Evolutionary conservation across 2,888 invertebrate species (phyloP), one percentile per base, ranked within the genome.

Genomic region (Alcis repandata): DNA sequence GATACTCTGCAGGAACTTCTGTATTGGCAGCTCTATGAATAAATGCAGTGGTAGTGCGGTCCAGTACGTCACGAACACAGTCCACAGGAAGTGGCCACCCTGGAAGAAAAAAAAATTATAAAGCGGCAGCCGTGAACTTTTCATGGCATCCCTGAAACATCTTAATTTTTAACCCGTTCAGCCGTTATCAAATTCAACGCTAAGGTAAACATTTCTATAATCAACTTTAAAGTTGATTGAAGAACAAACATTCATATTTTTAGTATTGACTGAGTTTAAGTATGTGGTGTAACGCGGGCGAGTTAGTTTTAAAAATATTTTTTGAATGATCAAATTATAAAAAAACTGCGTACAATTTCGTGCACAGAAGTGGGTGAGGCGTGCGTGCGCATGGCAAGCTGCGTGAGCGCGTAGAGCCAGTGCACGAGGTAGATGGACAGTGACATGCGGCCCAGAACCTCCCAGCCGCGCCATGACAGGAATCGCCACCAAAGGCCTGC

Each of bases 381-480:
- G 19, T 73, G 69, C 11, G 70, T 56, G 8, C 72, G 67, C 13
- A 68, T 40, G 0, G 79, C 88, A 2, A 86, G 65, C 41, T 80
- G 70, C 22, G 72, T 67, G 32, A 87, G 72, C 52, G 79, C 74
- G 63, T 72, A 62, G 45, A 76, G 73, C 88, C 86, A 88, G 76
- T 89, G 89, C 59, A 80, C 69, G 71, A 88, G 67, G 68, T 84
- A 82, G 43, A 82, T 74, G 20, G 86, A 74, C 40, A 89, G 79
- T 0, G 89, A 88, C 84, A 89, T 78, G 33, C 89, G 80, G 1
- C 85, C 82, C 59, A 84, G 69, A 10, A 85, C 63, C 69, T 79
- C 78, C 84, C 84, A 89, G 13, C 84, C 82, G 38, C 80, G 79
- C 89, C 88, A 89, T 19, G 85, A 79, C 59, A 87, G 63, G 63